These are phyloP conservation scores for Motacilla tschutschensis DNA, from an alignment of 2,113 vertebrate genomes.

Conservation along the genomic window DNA sequence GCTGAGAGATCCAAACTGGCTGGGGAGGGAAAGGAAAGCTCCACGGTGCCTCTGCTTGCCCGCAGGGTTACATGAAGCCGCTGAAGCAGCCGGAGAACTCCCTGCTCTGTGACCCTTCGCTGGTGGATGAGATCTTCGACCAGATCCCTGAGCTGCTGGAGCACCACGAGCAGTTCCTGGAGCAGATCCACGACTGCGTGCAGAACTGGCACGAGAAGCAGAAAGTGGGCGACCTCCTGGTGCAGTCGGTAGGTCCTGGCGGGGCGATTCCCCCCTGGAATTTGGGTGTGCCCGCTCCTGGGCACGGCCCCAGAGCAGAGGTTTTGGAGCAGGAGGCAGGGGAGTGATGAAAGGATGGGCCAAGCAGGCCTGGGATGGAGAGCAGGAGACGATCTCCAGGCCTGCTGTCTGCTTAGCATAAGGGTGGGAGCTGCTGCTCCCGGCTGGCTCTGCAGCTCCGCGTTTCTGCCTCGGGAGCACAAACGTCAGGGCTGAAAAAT, in stretches of 20 bases:
- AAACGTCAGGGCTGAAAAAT: constrained; percentile 28
- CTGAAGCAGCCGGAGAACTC: constrained; percentile 92
- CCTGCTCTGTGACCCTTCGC: constrained; percentile 86
- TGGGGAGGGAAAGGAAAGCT: neutral
- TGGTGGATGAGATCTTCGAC: constrained; percentile 97
- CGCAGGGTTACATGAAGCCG: constrained; percentile 94
- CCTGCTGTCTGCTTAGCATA: constrained; percentile 43
- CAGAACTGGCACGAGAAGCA: constrained; percentile 93
- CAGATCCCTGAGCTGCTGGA: constrained; percentile 97
- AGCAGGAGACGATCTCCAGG: constrained; percentile 50
- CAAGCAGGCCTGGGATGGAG: constrained; percentile 14
- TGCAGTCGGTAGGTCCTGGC: constrained; percentile 84
- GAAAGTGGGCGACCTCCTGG: constrained; percentile 91
- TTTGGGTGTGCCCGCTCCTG: neutral
- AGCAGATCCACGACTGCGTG: constrained; percentile 87
- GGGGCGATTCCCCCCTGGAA: neutral
- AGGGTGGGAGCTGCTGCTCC: neutral
- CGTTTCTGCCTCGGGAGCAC: neutral
- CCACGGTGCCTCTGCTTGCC: accelerated
- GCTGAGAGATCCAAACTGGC: neutral
- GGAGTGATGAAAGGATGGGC: neutral
- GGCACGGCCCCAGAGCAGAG: neutral
- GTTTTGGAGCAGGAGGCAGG: neutral
- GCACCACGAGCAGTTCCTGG: constrained; percentile 95
- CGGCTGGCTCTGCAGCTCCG: neutral